Base-by-base conservation (phyloP, 2,113 vertebrate genomes). In the Cebus imitator region DNA sequence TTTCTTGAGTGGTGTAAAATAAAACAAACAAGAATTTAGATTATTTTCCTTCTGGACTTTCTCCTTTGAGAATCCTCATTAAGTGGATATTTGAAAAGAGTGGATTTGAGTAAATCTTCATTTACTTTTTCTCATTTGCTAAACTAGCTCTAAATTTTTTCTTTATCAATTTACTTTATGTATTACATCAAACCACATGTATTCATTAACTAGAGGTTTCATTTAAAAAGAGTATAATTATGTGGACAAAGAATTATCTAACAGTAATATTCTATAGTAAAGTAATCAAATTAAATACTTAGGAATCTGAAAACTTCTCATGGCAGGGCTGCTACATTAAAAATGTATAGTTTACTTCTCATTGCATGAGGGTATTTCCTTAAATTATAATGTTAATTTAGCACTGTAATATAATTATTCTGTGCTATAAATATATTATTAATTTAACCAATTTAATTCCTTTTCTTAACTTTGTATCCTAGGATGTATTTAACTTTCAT, bases 301-400 rank as follows among this genome's bases (percentile, higher is more conserved):
- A 86, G 2, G 87, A 7, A 88, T 32, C 13, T 61, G 18, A 92
- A 92, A 78, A 43, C 4, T 58, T 93, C 37, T 75, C 82, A 68
- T 78, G 25, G 8, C 8, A 68, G 14, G 13, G 2, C 9, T 82
- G 40, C 55, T 66, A 6, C 23, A 81, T 90, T 93, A 84, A 96
- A 95, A 96, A 93, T 96, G 18, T 32, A 43, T 94, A 35, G 6
- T 55, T 92, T 90, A 72, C 58, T 95, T 94, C 18, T 95, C 30
- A 88, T 40, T 84, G 11, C 7, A 48, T 76, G 10, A 90, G 13
- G 43, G 72, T 11, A 78, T 84, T 87, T 89, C 0, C 43, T 8
- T 92, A 80, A 91, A 40, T 90, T 61, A 76, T 72, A 80, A 76
- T 90, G 37, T 80, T 85, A 85, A 88, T 96, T 96, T 96, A 90